Evolutionary conservation across 2,888 invertebrate genomes (phyloP).

Genomic region (Mylabris sibirica): DNA sequence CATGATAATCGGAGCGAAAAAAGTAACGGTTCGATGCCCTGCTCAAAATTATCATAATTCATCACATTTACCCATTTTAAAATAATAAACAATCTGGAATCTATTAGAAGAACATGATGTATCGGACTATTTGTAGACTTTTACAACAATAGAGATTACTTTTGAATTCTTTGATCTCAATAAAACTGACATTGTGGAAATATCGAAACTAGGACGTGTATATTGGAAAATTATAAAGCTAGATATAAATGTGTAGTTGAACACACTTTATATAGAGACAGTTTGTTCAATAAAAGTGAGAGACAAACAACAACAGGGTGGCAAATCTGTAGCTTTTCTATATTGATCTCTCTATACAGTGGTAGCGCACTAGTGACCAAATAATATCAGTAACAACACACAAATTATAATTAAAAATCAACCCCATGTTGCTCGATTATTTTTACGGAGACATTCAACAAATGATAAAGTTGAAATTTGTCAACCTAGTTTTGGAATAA

Average conservation of each 20-base stretch:
- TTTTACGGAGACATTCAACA: constrained; percentile 20
- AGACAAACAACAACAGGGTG: not conserved
- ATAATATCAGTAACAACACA: no score
- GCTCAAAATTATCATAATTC: no score
- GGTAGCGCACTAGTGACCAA: not conserved
- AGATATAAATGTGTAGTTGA: not conserved
- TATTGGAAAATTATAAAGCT: not conserved
- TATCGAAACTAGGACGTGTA: not conserved
- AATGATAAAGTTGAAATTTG: constrained; percentile 25
- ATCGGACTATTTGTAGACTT: no score
- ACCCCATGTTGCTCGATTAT: not conserved
- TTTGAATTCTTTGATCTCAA: not conserved
- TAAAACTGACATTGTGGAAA: not conserved
- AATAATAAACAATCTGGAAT: no score
- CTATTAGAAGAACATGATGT: no score
- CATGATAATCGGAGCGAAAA: no score
- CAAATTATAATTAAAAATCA: no score
- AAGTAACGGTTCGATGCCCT: no score
- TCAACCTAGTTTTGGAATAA: constrained; percentile 18
- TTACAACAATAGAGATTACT: no score
- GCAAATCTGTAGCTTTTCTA: not conserved
- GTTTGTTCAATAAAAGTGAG: constrained; percentile 2
- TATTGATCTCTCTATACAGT: not conserved
- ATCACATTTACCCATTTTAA: no score
- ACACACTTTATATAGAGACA: not conserved